Evolutionary conservation across 1,140 invertebrate species (phyloP).

Genomic region (Euwallacea fornicatus): DNA sequence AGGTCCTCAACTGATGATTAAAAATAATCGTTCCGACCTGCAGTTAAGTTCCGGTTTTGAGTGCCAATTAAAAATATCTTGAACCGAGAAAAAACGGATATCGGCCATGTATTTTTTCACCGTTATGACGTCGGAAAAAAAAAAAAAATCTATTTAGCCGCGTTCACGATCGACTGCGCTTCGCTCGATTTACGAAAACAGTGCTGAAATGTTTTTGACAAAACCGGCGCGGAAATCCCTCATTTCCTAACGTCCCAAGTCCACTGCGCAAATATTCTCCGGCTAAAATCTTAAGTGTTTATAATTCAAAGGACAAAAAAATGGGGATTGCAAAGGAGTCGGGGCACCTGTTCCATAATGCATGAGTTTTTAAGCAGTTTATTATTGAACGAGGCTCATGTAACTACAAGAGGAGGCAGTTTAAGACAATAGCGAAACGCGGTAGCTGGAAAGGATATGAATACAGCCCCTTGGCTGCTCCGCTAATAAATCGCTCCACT

Average conservation of each 20-base stretch:
- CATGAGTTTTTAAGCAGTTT: slow-evolving; percentile 39
- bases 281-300: slow-evolving; percentile 33
- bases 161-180: too few relatives aligned
- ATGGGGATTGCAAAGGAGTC: slow-evolving; percentile 29
- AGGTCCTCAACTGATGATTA: neutral
- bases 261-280: slow-evolving; percentile 8
- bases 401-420: slow-evolving; percentile 12
- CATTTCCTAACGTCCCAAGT: too few relatives aligned
- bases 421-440: slow-evolving; percentile 5
- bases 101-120: too few relatives aligned
- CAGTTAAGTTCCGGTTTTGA: neutral
- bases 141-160: too few relatives aligned
- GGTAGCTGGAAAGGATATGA: neutral
- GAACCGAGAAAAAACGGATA: neutral
- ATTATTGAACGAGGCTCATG: slow-evolving; percentile 28
- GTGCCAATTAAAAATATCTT: slow-evolving; percentile 4
- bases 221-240: too few relatives aligned
- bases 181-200: too few relatives aligned
- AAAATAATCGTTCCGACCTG: neutral
- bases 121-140: too few relatives aligned
- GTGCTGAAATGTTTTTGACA: too few relatives aligned
- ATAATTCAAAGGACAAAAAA: slow-evolving; percentile 36
- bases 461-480: neutral
- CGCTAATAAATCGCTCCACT: neutral
- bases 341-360: slow-evolving; percentile 38